Conservation (phyloP, 2,113 vertebrate genomes). For the Callipepla californica region DNA sequence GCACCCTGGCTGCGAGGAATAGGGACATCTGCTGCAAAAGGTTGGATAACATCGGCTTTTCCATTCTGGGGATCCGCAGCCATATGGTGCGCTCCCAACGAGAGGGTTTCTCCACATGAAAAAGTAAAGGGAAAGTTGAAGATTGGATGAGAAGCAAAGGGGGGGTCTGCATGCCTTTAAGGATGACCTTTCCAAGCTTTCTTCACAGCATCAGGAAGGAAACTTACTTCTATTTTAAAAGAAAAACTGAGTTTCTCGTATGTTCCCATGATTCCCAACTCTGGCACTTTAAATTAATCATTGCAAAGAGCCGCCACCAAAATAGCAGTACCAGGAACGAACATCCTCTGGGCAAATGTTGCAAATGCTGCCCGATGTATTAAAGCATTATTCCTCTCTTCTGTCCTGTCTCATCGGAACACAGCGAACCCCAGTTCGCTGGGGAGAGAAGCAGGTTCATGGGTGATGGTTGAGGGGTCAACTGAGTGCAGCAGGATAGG, state of each 20-base stretch:
- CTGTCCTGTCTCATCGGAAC: background rate
- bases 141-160: background rate
- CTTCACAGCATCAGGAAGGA: accelerated
- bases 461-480: constrained; percentile 5
- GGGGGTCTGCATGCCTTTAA: constrained; percentile 13
- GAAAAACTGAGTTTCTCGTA: constrained; percentile 5
- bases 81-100: background rate
- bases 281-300: constrained; percentile 60
- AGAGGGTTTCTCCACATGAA: constrained; percentile 20
- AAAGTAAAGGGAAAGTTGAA: background rate
- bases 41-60: background rate
- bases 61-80: constrained; percentile 18
- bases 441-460: background rate
- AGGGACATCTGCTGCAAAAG: background rate
- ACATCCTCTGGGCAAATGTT: constrained; percentile 50
- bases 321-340: constrained; percentile 6
- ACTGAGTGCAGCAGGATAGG: background rate
- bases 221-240: constrained; percentile 57
- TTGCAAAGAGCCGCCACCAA: background rate
- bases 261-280: constrained; percentile 43
- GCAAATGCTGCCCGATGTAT: background rate
- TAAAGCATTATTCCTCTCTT: background rate
- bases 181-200: constrained; percentile 30
- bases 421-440: background rate
- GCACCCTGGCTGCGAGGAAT: background rate